Conservation (phyloP, 2,797 vertebrate species). For the Mormyrops attenuatus region DNA sequence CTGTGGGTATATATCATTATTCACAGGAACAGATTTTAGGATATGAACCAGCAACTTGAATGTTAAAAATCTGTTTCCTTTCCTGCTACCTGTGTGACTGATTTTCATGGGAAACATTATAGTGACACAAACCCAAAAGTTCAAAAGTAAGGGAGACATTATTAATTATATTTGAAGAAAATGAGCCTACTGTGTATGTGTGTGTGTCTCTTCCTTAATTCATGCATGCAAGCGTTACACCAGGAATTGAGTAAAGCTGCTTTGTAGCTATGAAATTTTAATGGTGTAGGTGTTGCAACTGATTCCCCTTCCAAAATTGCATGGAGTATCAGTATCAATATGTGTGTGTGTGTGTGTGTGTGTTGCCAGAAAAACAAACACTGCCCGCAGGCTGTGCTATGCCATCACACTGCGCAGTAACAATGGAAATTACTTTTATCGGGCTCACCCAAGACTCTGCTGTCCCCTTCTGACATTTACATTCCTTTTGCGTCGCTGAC, state of each 20-base stretch:
- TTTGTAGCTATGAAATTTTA: conserved; percentile 64
- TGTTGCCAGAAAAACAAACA: not conserved
- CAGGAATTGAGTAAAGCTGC: conserved; percentile 39
- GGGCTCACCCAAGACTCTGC: not conserved
- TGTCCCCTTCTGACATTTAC: conserved; percentile 6
- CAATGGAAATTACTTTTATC: conserved; percentile 1
- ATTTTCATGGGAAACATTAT: not conserved
- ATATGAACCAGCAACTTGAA: not conserved
- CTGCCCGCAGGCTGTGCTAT: not conserved
- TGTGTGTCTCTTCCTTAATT: conserved; percentile 28
- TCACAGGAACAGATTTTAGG: not conserved
- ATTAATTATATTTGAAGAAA: not conserved
- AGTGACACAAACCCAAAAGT: not conserved
- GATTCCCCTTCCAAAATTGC: conserved; percentile 26
- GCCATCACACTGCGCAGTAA: not conserved
- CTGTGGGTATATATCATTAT: not conserved
- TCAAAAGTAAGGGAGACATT: not conserved
- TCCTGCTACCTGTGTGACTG: not conserved
- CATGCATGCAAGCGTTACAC: not conserved
- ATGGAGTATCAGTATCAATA: not conserved
- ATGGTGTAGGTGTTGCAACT: conserved; percentile 42
- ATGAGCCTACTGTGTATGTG: conserved; percentile 15
- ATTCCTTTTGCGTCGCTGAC: not conserved
- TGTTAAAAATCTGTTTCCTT: not conserved
- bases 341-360: not conserved